These are phyloP conservation scores for Ypsolopha sequella DNA, from an alignment of 2,888 invertebrate species.

Conservation along the genomic window DNA sequence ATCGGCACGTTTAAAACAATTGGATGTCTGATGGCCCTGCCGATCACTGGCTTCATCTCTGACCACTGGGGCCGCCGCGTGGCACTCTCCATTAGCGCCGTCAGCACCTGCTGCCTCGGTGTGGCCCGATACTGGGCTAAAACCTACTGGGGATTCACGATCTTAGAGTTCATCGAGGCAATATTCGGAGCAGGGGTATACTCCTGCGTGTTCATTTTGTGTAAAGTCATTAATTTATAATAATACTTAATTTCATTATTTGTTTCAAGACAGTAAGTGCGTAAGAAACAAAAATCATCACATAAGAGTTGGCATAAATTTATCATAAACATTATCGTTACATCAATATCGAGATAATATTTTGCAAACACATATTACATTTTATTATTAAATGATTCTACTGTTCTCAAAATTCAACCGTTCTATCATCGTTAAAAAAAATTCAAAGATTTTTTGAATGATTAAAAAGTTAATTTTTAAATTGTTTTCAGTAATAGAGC, in stretches of 20 bases:
- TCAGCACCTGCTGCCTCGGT: conserved; percentile 73
- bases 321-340: too few relatives aligned
- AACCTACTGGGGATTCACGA: conserved; percentile 73
- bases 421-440: too few relatives aligned
- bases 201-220: conserved; percentile 73
- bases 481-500: conserved; percentile 73
- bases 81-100: conserved; percentile 65
- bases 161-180: conserved; percentile 79
- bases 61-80: conserved; percentile 77
- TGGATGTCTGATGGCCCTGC: conserved; percentile 76
- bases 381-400: too few relatives aligned
- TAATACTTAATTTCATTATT: background rate
- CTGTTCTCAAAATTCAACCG: too few relatives aligned
- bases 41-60: conserved; percentile 77
- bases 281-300: too few relatives aligned
- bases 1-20: conserved; percentile 78
- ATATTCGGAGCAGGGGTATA: conserved; percentile 75
- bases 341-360: too few relatives aligned
- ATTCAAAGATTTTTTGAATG: too few relatives aligned
- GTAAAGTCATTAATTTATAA: conserved; percentile 2
- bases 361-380: too few relatives aligned
- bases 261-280: too few relatives aligned
- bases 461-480: background rate
- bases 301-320: too few relatives aligned
- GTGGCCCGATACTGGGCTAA: conserved; percentile 68